phyloP scores from a whole-genome alignment of 23 tunicate genomes.

The Diplosoma virens region DNA sequence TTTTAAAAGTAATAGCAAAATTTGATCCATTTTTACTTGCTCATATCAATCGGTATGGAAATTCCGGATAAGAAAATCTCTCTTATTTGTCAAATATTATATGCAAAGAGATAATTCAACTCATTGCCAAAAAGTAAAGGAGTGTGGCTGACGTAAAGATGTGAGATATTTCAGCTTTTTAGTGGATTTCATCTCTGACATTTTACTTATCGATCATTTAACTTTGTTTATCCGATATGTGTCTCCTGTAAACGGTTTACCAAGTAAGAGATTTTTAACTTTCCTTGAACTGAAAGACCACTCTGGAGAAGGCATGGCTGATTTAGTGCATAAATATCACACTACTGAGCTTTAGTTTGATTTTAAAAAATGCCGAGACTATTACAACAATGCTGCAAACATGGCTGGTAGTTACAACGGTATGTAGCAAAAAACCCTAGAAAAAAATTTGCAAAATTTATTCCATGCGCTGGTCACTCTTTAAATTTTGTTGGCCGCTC shows the following conservation, averaged over 20 bases:
- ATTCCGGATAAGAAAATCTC: conserved; percentile 21
- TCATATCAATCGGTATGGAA: conserved; percentile 38
- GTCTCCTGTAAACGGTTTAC: conserved; percentile 19
- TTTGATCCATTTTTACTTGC: conserved; percentile 43
- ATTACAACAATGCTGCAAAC: conserved; percentile 28
- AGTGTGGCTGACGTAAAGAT: conserved; percentile 17
- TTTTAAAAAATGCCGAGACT: conserved; percentile 15
- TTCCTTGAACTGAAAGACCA: conserved; percentile 23
- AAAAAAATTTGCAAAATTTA: conserved; percentile 22
- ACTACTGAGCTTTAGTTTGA: conserved; percentile 18
- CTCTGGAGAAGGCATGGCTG: conserved; percentile 22
- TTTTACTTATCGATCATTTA: conserved; percentile 4
- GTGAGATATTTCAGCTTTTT: conserved; percentile 25
- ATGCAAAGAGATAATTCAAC: conserved; percentile 24
- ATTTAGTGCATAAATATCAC: conserved; percentile 4
- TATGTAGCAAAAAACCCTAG: conserved; percentile 11
- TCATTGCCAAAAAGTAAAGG: conserved; percentile 5
- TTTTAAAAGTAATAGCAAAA: conserved; percentile 30
- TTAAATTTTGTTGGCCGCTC: conserved; percentile 25
- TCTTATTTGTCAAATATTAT: conserved; percentile 20
- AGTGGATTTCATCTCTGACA: conserved; percentile 22
- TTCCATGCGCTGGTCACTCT: conserved; percentile 30
- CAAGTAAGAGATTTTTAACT: conserved; percentile 21
- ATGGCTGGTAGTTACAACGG: conserved; percentile 38
- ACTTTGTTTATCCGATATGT: conserved; percentile 23